Evolutionary conservation across 2,797 vertebrate genomes (phyloP).

Genomic region (Aldrovandia affinis): DNA sequence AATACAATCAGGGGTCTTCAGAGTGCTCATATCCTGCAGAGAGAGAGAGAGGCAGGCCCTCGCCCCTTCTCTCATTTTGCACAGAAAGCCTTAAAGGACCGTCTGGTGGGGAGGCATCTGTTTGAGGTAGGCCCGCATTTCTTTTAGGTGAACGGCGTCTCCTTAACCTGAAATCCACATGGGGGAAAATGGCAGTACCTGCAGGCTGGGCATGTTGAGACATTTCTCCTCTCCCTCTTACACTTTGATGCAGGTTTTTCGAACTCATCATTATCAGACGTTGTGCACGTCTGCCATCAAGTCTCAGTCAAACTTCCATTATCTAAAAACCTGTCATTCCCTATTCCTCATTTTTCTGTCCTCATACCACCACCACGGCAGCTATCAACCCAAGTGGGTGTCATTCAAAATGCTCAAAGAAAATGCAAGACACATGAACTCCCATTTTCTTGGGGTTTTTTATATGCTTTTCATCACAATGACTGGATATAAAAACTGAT

Average conservation of each 20-base stretch:
- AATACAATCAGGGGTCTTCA: not conserved
- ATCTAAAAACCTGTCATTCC: conserved; percentile 39
- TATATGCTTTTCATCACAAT: conserved; percentile 40
- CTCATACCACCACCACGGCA: conserved; percentile 6
- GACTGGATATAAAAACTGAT: not conserved
- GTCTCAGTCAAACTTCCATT: conserved; percentile 11
- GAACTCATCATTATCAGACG: not conserved
- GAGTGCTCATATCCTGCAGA: not conserved
- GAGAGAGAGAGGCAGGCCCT: not conserved
- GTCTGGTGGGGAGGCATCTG: not conserved
- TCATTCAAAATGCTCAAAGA: conserved; percentile 49
- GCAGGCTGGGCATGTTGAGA: too few species aligned
- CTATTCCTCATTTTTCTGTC: conserved; percentile 44
- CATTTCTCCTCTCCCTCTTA: not conserved
- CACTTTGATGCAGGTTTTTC: not conserved
- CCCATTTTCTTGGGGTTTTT: not conserved
- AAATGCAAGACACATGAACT: conserved; percentile 23
- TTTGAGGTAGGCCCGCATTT: not conserved
- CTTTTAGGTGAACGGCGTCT: not conserved
- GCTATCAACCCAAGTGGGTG: conserved; percentile 38
- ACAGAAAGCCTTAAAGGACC: not conserved
- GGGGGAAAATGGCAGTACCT: not conserved
- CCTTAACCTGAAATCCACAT: not conserved
- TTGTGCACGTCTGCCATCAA: not conserved
- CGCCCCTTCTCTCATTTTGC: not conserved